phyloP scores from a whole-genome alignment of 2,113 vertebrate species.

The Hucho hucho region DNA sequence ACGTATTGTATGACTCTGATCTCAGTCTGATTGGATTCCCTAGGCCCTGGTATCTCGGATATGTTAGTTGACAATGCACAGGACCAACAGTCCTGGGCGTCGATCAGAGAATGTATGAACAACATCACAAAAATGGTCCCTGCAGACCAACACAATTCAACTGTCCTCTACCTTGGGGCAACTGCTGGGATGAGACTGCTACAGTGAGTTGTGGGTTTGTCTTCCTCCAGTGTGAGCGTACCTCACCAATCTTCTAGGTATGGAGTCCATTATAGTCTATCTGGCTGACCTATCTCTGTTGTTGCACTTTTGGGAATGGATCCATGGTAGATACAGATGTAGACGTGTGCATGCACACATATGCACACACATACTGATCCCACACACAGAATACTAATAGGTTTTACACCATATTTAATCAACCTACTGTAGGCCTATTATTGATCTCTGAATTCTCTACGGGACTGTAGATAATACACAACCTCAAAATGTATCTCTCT shows the following conservation, averaged over 20 bases:
- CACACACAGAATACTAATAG: too few relatives aligned
- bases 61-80: constrained; percentile 67
- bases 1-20: background rate
- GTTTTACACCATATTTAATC: too few relatives aligned
- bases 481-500: background rate
- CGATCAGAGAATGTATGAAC: constrained; percentile 77
- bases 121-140: constrained; percentile 75
- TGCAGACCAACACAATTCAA: constrained; percentile 71
- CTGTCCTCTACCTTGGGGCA: constrained; percentile 86
- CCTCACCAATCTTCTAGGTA: too few relatives aligned
- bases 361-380: too few relatives aligned
- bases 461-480: background rate
- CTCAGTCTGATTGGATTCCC: background rate
- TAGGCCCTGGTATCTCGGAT: constrained; percentile 86
- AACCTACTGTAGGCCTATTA: too few relatives aligned
- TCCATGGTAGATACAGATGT: too few relatives aligned
- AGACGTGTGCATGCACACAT: too few relatives aligned
- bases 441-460: too few relatives aligned
- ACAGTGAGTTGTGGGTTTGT: constrained; percentile 69
- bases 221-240: too few relatives aligned
- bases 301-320: too few relatives aligned
- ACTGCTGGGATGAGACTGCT: constrained; percentile 95
- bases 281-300: too few relatives aligned
- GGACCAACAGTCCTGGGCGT: constrained; percentile 62
- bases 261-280: too few relatives aligned